Conservation (phyloP, 2,797 vertebrate genomes). For the Apogon hyalosoma region DNA sequence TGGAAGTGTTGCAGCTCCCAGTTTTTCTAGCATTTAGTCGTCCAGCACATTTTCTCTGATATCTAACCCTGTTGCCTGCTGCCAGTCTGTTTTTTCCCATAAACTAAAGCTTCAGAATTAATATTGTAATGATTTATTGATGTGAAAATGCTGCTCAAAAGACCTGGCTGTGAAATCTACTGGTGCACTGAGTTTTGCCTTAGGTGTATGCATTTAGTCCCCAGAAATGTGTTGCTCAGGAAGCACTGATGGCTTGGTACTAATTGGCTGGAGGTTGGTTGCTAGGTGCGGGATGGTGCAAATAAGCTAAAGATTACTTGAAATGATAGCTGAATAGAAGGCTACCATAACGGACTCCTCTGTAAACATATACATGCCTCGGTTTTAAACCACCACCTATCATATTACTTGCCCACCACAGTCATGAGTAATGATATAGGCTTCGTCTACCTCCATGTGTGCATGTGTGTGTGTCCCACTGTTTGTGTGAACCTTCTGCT, state of each 20-base stretch:
- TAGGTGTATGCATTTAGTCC: constrained; percentile 31
- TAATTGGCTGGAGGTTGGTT: constrained; percentile 63
- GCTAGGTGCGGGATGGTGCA: constrained; percentile 49
- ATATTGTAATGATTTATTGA: constrained; percentile 29
- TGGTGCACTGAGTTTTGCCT: constrained; percentile 8
- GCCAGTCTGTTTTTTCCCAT: constrained; percentile 27
- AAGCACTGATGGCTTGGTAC: constrained; percentile 57
- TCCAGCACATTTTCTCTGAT: constrained; percentile 34
- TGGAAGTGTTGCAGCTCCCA: constrained; percentile 26
- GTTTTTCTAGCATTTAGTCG: constrained; percentile 12
- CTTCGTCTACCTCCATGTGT: constrained; percentile 17
- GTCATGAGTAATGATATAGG: constrained; percentile 22
- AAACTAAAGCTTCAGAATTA: constrained; percentile 33
- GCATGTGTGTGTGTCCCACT: not conserved
- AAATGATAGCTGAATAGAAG: constrained; percentile 38
- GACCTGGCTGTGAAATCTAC: constrained; percentile 5
- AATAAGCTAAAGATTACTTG: constrained; percentile 36
- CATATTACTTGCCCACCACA: constrained; percentile 13
- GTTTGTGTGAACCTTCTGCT: constrained; percentile 35
- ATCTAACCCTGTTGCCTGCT: constrained; percentile 47
- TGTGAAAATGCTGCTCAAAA: constrained; percentile 24
- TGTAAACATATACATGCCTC: constrained; percentile 38
- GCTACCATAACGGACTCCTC: constrained; percentile 22
- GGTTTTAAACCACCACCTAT: constrained; percentile 33
- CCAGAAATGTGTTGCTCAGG: constrained; percentile 63